Percentiles rank a stretch among this genome's conserved stretches.
phyloP scores from a whole-genome alignment of 2,888 invertebrate genomes.

The Aphelenchoides bicaudatus region DNA sequence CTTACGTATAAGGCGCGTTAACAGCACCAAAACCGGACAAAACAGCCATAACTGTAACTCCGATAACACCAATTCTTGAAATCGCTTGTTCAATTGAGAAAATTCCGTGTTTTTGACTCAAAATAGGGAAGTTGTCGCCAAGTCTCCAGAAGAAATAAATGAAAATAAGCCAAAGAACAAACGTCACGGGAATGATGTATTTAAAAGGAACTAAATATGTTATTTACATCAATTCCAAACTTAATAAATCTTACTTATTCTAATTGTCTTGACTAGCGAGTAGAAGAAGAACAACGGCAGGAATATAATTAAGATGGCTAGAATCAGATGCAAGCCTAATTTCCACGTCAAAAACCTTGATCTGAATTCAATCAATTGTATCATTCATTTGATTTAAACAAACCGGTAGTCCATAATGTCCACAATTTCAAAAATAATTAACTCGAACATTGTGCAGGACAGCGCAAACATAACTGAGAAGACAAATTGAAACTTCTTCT shows the following conservation, averaged over 20 bases:
- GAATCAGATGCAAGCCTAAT: constrained; percentile 79
- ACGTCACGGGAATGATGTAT: constrained; percentile 75
- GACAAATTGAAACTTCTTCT: constrained; percentile 85
- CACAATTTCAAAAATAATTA: constrained; percentile 97
- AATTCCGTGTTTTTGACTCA: constrained; percentile 86
- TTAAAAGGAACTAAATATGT: constrained; percentile 38
- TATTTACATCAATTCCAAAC: constrained; percentile 14
- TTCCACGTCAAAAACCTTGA: constrained; percentile 93
- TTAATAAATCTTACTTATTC: constrained; percentile 33
- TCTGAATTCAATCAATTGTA: constrained; percentile 65
- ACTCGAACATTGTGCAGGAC: constrained; percentile 96
- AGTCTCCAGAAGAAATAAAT: constrained; percentile 97
- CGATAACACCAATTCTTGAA: constrained; percentile 93
- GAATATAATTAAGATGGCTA: constrained; percentile 88
- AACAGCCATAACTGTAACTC: constrained; percentile 97
- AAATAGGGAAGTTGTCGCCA: constrained; percentile 95
- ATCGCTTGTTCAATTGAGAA: constrained; percentile 79
- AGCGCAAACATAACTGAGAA: constrained; percentile 92
- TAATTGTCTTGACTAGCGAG: constrained; percentile 35
- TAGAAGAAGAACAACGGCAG: constrained; percentile 93
- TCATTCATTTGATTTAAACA: background rate
- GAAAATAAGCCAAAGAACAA: constrained; percentile 82
- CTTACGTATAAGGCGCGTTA: constrained; percentile 95
- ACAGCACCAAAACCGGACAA: constrained; percentile 99
- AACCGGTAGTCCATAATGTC: constrained; percentile 85